These are phyloP conservation scores for Ostrea edulis DNA, from an alignment of 1,140 invertebrate genomes.

Conservation along the genomic window DNA sequence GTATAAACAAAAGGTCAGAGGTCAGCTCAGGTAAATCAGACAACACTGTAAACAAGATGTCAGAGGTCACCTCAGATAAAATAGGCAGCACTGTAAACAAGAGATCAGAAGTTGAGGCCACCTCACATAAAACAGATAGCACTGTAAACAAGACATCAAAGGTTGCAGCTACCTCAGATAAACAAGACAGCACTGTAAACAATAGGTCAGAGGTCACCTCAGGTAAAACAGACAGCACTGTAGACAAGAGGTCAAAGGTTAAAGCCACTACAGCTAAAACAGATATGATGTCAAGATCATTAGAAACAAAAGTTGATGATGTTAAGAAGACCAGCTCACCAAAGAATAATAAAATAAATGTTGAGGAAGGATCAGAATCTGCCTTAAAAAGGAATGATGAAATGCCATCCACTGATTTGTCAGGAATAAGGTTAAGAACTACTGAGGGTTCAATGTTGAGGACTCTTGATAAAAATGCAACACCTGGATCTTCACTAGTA, in stretches of 20 bases:
- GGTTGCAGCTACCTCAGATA: no score
- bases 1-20: no score
- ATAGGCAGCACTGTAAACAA: no score
- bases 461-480: background rate
- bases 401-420: background rate
- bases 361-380: background rate
- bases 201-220: no score
- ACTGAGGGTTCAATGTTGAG: background rate
- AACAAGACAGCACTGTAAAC: no score
- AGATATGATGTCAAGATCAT: background rate
- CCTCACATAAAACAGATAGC: no score
- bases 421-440: background rate
- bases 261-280: no score
- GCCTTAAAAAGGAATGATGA: background rate
- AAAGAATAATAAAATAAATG: background rate
- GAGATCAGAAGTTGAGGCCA: no score
- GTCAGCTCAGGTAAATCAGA: no score
- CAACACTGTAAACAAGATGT: no score
- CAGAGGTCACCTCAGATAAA: no score
- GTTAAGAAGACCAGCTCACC: background rate
- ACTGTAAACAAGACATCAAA: no score
- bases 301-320: background rate
- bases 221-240: background rate
- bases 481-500: background rate
- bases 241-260: background rate